A percentile compares a stretch with the other conserved stretches of the same genome.
Conservation (phyloP, 2,797 vertebrate genomes). For the Sebastes miniatus region DNA sequence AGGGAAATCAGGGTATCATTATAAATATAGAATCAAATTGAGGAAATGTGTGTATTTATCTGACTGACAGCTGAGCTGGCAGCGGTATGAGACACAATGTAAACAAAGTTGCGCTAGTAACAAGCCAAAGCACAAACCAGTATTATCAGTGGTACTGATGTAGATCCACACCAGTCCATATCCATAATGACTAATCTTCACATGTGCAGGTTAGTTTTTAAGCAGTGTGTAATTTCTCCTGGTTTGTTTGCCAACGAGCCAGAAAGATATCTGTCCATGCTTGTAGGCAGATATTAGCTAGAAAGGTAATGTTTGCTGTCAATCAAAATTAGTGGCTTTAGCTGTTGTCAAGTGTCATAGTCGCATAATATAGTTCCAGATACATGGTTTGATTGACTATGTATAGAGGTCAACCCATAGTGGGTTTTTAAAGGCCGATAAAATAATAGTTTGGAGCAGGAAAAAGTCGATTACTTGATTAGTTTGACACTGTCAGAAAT, state of each 20-base stretch:
- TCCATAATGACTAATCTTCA: not conserved
- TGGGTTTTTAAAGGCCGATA: too few species aligned
- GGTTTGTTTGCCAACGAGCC: not conserved
- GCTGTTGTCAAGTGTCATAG: not conserved
- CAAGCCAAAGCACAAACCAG: not conserved
- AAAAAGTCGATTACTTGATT: too few species aligned
- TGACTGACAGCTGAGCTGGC: not conserved
- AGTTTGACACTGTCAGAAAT: too few species aligned
- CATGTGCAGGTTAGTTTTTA: not conserved
- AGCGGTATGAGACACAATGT: not conserved
- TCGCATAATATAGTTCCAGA: not conserved
- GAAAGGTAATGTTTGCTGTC: not conserved
- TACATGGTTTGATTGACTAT: not conserved
- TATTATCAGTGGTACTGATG: not conserved
- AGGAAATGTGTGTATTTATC: not conserved
- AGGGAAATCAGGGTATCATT: not conserved
- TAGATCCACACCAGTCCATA: not conserved
- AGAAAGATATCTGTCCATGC: not conserved
- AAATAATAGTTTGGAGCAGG: too few species aligned
- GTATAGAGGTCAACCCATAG: too few species aligned
- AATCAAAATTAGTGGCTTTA: not conserved
- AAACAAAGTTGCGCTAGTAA: not conserved
- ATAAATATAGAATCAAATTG: not conserved
- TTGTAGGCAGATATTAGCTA: not conserved
- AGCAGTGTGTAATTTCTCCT: not conserved